Evolutionary conservation across 1,140 invertebrate genomes (phyloP).

Genomic region (Meloidogyne chitwoodi): DNA sequence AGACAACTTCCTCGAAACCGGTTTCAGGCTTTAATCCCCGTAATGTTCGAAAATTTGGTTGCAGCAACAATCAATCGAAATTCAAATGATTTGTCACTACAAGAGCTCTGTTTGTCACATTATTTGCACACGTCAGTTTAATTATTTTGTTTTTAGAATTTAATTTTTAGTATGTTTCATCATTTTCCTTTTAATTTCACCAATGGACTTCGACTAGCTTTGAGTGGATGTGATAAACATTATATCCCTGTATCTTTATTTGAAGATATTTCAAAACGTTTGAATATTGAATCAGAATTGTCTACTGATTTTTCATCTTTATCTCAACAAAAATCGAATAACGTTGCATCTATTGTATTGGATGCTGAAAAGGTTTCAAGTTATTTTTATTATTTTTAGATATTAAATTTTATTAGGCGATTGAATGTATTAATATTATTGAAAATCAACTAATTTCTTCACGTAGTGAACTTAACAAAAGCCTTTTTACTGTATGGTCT

Average conservation of each 20-base stretch:
- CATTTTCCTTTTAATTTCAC: slow-evolving; percentile 38
- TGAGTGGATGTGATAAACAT: slow-evolving; percentile 35
- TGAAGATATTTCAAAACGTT: slow-evolving; percentile 11
- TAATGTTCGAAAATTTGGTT: slow-evolving; percentile 43
- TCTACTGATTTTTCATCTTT: background rate
- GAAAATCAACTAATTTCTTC: slow-evolving; percentile 27
- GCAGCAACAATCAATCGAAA: slow-evolving; percentile 19
- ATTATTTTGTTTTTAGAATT: slow-evolving; percentile 7
- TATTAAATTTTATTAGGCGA: slow-evolving; percentile 14
- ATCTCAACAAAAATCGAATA: background rate
- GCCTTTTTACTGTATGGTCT: slow-evolving; percentile 36
- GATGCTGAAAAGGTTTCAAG: slow-evolving; percentile 9
- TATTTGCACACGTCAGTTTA: background rate
- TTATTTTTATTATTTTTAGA: slow-evolving; percentile 1
- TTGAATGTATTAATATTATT: slow-evolving; percentile 36
- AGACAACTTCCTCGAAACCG: slow-evolving; percentile 35
- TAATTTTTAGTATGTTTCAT: slow-evolving; percentile 45
- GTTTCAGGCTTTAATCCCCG: slow-evolving; percentile 35
- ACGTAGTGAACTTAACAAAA: slow-evolving; percentile 28
- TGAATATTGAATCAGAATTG: slow-evolving; percentile 21
- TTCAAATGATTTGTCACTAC: background rate
- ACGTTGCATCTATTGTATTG: background rate
- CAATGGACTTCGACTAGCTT: slow-evolving; percentile 25
- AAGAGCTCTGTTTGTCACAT: background rate
- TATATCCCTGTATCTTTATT: slow-evolving; percentile 25